Evolutionary conservation across 2,113 vertebrate genomes (phyloP).

Genomic region (Nyctereutes procyonoides): DNA sequence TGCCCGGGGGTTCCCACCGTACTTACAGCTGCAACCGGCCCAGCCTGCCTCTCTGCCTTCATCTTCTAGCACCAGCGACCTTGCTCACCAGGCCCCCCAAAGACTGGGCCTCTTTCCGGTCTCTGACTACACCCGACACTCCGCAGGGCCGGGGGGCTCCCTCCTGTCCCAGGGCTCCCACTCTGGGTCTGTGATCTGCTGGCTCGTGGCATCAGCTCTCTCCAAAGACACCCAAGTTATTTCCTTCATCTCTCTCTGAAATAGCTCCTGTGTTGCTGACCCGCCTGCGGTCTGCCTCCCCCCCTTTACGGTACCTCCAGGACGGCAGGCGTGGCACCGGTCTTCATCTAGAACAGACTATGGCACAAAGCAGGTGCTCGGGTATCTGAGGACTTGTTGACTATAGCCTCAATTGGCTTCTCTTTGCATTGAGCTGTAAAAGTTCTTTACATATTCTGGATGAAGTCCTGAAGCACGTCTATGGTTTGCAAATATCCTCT

Average conservation of each 20-base stretch:
- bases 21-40: background rate
- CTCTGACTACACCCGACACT: background rate
- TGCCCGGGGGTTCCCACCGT: background rate
- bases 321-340: background rate
- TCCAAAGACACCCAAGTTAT: rapidly evolving
- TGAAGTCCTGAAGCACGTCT: background rate
- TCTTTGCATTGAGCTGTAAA: background rate
- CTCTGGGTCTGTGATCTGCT: background rate
- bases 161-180: rapidly evolving
- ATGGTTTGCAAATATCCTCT: background rate
- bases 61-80: background rate
- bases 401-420: background rate
- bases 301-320: background rate
- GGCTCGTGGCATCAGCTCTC: background rate
- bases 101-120: background rate
- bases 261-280: background rate
- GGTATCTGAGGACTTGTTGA: background rate
- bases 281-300: background rate
- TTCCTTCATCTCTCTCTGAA: background rate
- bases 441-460: background rate
- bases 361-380: rapidly evolving
- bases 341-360: background rate
- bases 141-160: rapidly evolving
- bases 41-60: background rate
- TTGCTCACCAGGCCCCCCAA: too few species aligned